These are phyloP conservation scores for Trachymyrmex cornetzi DNA, from an alignment of 1,140 invertebrate genomes.

Conservation along the genomic window DNA sequence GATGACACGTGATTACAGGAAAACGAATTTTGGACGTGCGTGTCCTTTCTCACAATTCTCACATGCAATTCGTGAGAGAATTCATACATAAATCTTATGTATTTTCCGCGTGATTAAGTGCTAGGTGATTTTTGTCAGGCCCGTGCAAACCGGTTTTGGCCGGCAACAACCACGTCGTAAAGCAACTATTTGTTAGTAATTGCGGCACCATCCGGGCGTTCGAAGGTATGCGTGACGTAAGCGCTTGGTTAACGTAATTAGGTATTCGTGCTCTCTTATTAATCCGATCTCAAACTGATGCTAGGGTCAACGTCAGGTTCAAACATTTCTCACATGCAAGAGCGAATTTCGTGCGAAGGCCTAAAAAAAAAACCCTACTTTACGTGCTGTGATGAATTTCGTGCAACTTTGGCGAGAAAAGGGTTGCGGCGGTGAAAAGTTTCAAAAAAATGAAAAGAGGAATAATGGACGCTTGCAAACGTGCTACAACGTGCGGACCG, in stretches of 20 bases:
- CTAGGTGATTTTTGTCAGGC: conserved; percentile 36
- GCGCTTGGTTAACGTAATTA: conserved; percentile 49
- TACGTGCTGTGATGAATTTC: conserved; percentile 47
- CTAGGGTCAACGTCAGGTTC: conserved; percentile 30
- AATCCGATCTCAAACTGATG: conserved; percentile 44
- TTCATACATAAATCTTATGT: not conserved
- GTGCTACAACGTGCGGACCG: conserved; percentile 37
- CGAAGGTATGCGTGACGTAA: conserved; percentile 25
- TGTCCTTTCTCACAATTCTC: not conserved
- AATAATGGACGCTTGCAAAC: conserved; percentile 36
- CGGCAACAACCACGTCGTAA: not conserved
- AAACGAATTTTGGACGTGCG: conserved; percentile 15
- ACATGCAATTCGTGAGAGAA: conserved; percentile 15
- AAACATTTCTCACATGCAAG: conserved; percentile 39
- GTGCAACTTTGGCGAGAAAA: conserved; percentile 34
- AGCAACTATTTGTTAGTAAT: conserved; percentile 49
- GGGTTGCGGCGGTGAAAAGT: conserved; percentile 46
- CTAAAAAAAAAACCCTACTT: conserved; percentile 40
- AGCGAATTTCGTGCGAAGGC: conserved; percentile 30
- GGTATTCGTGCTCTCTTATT: conserved; percentile 34
- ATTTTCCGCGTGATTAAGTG: conserved; percentile 19
- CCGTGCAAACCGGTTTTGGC: conserved; percentile 27
- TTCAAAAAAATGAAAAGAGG: conserved; percentile 5
- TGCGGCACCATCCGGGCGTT: conserved; percentile 3
- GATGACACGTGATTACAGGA: not conserved